Evolutionary conservation across 2,888 invertebrate genomes (phyloP).

Genomic region (Deroplatys truncata): DNA sequence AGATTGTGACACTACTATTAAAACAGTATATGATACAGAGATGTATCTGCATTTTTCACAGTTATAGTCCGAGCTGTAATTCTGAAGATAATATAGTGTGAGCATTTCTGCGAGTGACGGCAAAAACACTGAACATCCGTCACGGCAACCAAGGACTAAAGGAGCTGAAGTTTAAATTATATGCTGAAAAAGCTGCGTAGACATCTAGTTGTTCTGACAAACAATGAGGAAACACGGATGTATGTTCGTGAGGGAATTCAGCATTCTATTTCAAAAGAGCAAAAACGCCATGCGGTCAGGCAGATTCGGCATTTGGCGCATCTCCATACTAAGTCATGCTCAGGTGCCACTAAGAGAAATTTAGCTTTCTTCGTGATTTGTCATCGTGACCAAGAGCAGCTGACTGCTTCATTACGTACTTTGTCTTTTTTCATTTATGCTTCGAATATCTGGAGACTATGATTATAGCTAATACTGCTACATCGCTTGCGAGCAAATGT

Average conservation of each 20-base stretch:
- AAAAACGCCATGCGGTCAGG: neutral
- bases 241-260: neutral
- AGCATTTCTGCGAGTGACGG: too few relatives aligned
- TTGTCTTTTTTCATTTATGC: neutral
- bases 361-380: neutral
- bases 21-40: too few relatives aligned
- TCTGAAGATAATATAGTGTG: too few relatives aligned
- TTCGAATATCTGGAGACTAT: neutral
- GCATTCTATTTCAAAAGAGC: neutral
- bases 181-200: neutral
- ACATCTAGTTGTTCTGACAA: neutral
- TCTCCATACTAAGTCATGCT: neutral
- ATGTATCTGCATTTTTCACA: too few relatives aligned
- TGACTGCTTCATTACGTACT: neutral
- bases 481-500: too few relatives aligned
- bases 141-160: neutral
- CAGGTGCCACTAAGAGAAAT: neutral
- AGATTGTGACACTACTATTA: too few relatives aligned
- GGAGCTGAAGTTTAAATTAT: neutral
- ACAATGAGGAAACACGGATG: neutral
- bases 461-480: neutral
- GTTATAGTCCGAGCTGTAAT: too few relatives aligned
- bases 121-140: too few relatives aligned
- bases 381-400: neutral
- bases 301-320: neutral